Base-by-base conservation (phyloP, 1,140 invertebrate species). In the Protaetia brevitarsis region DNA sequence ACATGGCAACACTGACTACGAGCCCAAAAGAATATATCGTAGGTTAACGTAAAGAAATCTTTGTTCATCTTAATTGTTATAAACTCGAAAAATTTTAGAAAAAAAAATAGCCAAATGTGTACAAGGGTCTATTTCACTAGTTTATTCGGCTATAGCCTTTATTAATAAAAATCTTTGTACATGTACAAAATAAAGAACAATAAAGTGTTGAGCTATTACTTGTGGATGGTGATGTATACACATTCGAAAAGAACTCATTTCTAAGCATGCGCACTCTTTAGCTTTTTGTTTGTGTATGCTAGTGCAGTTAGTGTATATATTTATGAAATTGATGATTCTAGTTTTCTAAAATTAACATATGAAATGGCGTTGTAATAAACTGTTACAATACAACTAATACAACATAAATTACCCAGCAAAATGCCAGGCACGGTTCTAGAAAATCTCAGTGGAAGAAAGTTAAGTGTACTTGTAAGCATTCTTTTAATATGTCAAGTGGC, bases 391-490 rank as follows among this genome's bases (percentile, higher is more conserved):
- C 13, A 19, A 23, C 3, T 51, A 51, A 7, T 19, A 7, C 16
- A 23, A 8, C n/a, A n/a, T n/a, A n/a, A n/a, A n/a, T 23, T 2
- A 21, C 19, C 6, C 5, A 7, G 19, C 41, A 85, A 78, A 74
- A 95, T 95, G 95, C 87, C 92, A 45, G 95, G 95, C 29, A 95
- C 95, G 13, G 94, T 98, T 72, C 86, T 98, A 65, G 96, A 98
- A 82, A 97, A 96, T 80, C 82, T 98, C 45, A 97, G 95, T 78
- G 94, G 93, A 34, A 87, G 87, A 69, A 98, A 98, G 81, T 81
- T 98, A 21, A 86, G 87, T 23, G 84, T 95, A 73, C 82, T 98
- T 68, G 89, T 95, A 16, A 78, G 85, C 10, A 80, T 89, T 70
- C 82, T 97, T 56, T 79, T 96, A 45, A 70, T 94, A 59, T 88